phyloP scores from a whole-genome alignment of 2,797 vertebrate species.

The Okamejei kenojei region DNA sequence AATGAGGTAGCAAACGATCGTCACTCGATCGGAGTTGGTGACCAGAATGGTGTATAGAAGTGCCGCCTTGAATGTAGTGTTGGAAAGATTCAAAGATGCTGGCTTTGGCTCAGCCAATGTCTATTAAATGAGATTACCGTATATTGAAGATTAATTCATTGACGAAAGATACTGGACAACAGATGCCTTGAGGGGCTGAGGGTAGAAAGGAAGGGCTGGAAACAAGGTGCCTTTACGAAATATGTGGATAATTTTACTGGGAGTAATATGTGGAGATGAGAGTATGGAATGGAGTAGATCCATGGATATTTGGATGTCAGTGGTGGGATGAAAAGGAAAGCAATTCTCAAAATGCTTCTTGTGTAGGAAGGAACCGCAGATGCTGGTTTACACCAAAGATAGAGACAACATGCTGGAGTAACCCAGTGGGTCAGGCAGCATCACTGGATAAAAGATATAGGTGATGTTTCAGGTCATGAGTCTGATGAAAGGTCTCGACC shows the following conservation, averaged over 20 bases:
- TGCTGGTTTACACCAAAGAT: too few relatives aligned
- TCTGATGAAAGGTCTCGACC: too few relatives aligned
- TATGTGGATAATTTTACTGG: background rate
- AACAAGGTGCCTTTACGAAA: background rate
- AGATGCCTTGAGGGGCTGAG: background rate
- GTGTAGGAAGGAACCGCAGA: too few relatives aligned
- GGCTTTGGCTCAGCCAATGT: background rate
- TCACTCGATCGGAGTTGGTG: background rate
- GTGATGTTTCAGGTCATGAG: too few relatives aligned
- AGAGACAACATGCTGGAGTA: too few relatives aligned
- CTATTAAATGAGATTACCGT: background rate
- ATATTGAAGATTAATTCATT: background rate
- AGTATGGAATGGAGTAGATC: background rate
- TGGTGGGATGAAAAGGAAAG: background rate
- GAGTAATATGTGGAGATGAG: background rate
- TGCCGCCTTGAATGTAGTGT: background rate
- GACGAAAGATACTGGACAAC: background rate
- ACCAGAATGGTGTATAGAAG: background rate
- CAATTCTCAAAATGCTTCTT: background rate
- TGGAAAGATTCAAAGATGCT: background rate
- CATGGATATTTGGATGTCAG: background rate
- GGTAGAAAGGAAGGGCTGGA: background rate
- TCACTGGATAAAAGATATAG: too few relatives aligned
- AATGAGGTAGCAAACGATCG: too few relatives aligned
- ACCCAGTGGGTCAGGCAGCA: too few relatives aligned